Evolutionary conservation across 2,113 vertebrate species (phyloP).

Genomic region (Amphilophus citrinellus): DNA sequence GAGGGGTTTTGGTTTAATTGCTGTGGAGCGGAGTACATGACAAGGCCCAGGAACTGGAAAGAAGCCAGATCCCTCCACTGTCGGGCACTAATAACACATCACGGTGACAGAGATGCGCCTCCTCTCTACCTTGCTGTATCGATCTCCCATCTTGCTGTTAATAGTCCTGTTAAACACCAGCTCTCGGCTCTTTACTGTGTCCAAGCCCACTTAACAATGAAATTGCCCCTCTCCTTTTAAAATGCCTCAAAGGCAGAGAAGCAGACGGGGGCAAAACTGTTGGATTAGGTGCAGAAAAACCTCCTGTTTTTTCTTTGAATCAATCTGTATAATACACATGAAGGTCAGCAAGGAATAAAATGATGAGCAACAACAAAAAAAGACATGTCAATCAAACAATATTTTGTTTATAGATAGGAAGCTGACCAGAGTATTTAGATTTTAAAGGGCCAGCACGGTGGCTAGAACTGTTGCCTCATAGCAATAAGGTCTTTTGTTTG

Average conservation of each 20-base stretch:
- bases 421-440: background rate
- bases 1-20: conserved; percentile 72
- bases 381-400: background rate
- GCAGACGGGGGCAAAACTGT: conserved; percentile 28
- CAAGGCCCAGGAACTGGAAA: conserved; percentile 70
- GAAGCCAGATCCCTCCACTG: conserved; percentile 76
- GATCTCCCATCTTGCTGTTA: conserved; percentile 88
- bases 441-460: too few relatives aligned
- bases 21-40: conserved; percentile 70
- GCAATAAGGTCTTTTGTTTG: too few relatives aligned
- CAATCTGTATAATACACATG: background rate
- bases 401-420: too few relatives aligned
- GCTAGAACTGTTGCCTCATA: too few relatives aligned
- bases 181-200: conserved; percentile 88
- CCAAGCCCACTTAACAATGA: conserved; percentile 88
- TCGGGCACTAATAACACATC: conserved; percentile 85
- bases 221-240: conserved; percentile 71
- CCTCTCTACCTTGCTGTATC: conserved; percentile 84
- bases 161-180: conserved; percentile 88
- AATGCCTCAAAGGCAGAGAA: conserved; percentile 51
- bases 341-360: background rate
- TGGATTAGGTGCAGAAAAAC: conserved; percentile 11
- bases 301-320: background rate
- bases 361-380: background rate
- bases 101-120: conserved; percentile 84